A percentile compares a stretch with the other conserved stretches of the same genome.
phyloP scores from a whole-genome alignment of 2,113 vertebrate species.

The Saccopteryx leptura region DNA sequence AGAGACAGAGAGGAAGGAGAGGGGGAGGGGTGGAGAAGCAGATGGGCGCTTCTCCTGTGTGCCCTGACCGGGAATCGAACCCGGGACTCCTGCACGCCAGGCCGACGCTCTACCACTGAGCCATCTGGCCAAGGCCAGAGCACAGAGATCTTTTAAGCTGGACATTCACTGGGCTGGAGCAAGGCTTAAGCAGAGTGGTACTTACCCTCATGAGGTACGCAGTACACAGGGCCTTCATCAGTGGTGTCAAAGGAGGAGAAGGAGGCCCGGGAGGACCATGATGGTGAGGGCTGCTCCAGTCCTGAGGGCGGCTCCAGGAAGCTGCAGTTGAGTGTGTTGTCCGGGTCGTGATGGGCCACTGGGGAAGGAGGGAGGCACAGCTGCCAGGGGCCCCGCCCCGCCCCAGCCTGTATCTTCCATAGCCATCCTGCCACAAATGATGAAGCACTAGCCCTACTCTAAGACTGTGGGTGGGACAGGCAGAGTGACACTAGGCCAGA shows the following conservation, averaged over 20 bases:
- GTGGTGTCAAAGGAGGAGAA: constrained; percentile 98
- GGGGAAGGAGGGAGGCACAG: constrained; percentile 52
- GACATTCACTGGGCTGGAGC: background rate
- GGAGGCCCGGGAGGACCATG: constrained; percentile 97
- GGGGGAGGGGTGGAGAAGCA: too few relatives aligned
- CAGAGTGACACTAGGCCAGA: background rate
- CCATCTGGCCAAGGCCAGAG: too few relatives aligned
- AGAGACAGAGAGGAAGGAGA: too few relatives aligned
- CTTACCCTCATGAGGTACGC: constrained; percentile 97
- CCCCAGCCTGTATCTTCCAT: background rate
- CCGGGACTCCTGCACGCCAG: too few relatives aligned
- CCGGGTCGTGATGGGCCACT: constrained; percentile 98
- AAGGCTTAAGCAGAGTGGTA: background rate
- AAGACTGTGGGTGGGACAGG: background rate
- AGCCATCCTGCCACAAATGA: background rate
- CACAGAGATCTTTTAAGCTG: background rate
- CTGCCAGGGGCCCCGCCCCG: background rate
- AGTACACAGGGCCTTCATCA: constrained; percentile 97
- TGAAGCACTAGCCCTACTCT: background rate
- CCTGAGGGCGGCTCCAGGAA: constrained; percentile 95
- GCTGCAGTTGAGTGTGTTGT: constrained; percentile 98
- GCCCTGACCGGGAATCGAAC: too few relatives aligned
- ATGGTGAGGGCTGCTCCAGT: constrained; percentile 95
- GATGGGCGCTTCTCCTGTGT: too few relatives aligned
- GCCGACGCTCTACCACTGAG: too few relatives aligned